phyloP scores from a whole-genome alignment of 2,113 vertebrate genomes.

The Clarias macrocephalus region DNA sequence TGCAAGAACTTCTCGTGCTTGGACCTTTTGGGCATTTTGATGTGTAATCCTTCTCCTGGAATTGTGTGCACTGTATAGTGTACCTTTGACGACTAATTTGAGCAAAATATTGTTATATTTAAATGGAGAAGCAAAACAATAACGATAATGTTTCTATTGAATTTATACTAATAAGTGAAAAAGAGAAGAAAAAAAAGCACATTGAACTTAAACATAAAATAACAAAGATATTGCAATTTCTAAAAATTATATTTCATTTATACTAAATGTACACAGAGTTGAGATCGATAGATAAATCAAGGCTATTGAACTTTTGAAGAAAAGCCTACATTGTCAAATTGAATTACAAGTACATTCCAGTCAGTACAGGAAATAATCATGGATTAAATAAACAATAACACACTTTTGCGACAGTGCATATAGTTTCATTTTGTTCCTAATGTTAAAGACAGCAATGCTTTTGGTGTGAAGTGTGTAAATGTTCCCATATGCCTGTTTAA shows the following conservation, averaged over 20 bases:
- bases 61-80: not conserved
- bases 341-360: not conserved
- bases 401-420: not conserved
- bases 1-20: not conserved
- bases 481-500: constrained; percentile 44
- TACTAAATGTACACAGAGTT: no score
- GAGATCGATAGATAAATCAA: not conserved
- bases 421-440: constrained; percentile 2
- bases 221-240: no score
- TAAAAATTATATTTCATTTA: no score
- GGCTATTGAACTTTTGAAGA: not conserved
- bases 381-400: not conserved
- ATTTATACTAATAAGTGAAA: no score
- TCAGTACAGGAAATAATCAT: not conserved
- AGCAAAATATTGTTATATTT: no score
- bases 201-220: no score
- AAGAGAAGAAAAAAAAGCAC: no score
- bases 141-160: no score
- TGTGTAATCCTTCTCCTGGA: not conserved
- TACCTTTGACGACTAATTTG: not conserved
- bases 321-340: not conserved
- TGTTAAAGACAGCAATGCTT: constrained; percentile 14
- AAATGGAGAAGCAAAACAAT: no score
- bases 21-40: not conserved
- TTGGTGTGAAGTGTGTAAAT: constrained; percentile 38